Conservation (phyloP, 2,888 invertebrate genomes). For the Heliconius erato region DNA sequence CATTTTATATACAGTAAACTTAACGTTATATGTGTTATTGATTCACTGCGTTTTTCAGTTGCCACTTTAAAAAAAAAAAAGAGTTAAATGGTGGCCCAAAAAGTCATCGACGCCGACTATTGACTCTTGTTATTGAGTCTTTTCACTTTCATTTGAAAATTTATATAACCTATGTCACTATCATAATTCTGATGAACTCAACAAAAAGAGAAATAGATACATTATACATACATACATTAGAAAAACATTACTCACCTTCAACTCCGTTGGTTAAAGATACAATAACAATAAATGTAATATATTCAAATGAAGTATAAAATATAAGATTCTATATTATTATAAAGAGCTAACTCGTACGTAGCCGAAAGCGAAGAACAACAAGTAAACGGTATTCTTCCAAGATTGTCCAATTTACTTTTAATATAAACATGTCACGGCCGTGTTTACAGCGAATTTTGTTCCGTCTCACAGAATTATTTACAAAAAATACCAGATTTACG, state of each 20-base stretch:
- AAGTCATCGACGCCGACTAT: no score
- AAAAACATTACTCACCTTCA: not conserved
- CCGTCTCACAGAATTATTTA: not conserved
- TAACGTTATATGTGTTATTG: no score
- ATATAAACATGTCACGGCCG: not conserved
- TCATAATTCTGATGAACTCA: no score
- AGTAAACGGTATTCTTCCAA: not conserved
- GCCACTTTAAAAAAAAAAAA: no score
- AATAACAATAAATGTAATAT: not conserved
- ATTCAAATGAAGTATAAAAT: constrained; percentile 1
- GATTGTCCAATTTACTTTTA: constrained; percentile 1
- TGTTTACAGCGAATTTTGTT: not conserved
- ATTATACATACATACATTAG: not conserved
- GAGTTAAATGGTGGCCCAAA: no score
- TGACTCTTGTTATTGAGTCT: no score
- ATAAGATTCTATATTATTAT: not conserved
- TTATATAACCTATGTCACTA: no score
- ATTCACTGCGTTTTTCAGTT: no score
- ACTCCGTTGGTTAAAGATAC: not conserved
- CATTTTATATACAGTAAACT: no score
- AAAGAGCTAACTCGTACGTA: not conserved
- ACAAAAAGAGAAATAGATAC: not conserved
- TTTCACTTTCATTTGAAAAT: no score
- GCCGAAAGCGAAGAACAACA: not conserved
- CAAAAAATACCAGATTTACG: not conserved